Evolutionary conservation across 1,140 invertebrate species (phyloP).

Genomic region (Microplitis demolitor): DNA sequence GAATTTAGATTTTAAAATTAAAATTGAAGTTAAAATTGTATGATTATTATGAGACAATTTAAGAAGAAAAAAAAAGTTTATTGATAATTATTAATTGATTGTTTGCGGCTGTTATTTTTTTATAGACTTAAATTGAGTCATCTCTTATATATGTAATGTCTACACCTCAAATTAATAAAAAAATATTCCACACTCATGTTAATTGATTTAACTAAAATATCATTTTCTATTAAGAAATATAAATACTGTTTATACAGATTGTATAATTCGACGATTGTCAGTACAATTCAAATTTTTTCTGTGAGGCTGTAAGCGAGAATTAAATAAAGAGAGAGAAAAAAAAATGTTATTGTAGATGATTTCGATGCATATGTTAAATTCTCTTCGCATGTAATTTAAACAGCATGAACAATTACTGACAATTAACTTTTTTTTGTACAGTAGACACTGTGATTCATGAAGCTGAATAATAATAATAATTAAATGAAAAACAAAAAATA

Average conservation of each 20-base stretch:
- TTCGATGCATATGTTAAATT: conserved; percentile 6
- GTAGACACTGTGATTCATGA: conserved; percentile 51
- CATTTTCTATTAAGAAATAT: too few relatives aligned
- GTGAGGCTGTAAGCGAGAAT: conserved; percentile 22
- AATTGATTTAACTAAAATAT: too few relatives aligned
- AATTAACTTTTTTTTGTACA: conserved; percentile 54
- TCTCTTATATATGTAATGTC: conserved; percentile 34
- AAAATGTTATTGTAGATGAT: background rate
- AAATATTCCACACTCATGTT: conserved; percentile 9
- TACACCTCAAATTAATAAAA: conserved; percentile 38
- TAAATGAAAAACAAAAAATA: conserved; percentile 40
- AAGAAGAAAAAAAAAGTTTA: conserved; percentile 20
- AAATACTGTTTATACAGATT: too few relatives aligned
- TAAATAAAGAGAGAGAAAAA: conserved; percentile 45
- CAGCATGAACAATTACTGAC: conserved; percentile 39
- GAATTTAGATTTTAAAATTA: background rate
- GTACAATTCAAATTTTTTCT: too few relatives aligned
- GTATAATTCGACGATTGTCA: too few relatives aligned
- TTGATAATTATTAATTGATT: conserved; percentile 34
- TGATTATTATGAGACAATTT: conserved; percentile 19
- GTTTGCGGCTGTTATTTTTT: conserved; percentile 57
- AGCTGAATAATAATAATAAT: conserved; percentile 44
- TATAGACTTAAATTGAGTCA: conserved; percentile 44
- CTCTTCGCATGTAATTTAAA: too few relatives aligned
- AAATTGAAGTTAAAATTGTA: conserved; percentile 28